These are phyloP conservation scores for Cephus runcator DNA, from an alignment of 2,888 invertebrate genomes.

Conservation along the genomic window DNA sequence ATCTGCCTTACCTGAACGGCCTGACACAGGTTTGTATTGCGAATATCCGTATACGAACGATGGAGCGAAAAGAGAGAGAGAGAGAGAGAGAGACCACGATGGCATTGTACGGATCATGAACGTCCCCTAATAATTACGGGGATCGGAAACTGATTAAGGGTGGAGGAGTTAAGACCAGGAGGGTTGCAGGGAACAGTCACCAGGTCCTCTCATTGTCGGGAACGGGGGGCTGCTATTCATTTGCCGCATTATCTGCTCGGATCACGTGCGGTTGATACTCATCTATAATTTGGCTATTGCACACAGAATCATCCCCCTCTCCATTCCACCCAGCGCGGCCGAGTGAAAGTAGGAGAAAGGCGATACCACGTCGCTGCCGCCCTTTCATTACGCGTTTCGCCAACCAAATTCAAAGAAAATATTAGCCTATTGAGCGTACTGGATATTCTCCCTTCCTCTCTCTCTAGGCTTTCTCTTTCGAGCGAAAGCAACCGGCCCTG, in stretches of 20 bases:
- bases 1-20: background rate
- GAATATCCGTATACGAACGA: no score
- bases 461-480: constrained; percentile 7
- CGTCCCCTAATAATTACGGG: constrained; percentile 57
- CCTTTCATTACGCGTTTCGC: constrained; percentile 32
- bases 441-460: background rate
- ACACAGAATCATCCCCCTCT: constrained; percentile 15
- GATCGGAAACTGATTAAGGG: constrained; percentile 60
- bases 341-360: constrained; percentile 10
- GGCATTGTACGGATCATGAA: background rate
- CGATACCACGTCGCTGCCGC: constrained; percentile 7
- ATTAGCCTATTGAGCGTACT: constrained; percentile 23
- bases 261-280: constrained; percentile 59
- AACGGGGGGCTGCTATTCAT: constrained; percentile 52
- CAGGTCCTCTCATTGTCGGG: constrained; percentile 54
- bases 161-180: constrained; percentile 43
- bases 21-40: background rate
- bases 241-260: constrained; percentile 57
- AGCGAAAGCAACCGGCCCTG: constrained; percentile 12
- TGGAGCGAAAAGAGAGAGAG: no score
- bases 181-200: constrained; percentile 44
- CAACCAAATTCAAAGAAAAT: constrained; percentile 55
- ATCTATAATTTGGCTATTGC: constrained; percentile 55
- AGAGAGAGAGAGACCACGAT: no score
- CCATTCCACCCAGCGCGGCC: constrained; percentile 9